phyloP scores from a whole-genome alignment of 2,113 vertebrate genomes.

The Circaetus cinerascens region DNA sequence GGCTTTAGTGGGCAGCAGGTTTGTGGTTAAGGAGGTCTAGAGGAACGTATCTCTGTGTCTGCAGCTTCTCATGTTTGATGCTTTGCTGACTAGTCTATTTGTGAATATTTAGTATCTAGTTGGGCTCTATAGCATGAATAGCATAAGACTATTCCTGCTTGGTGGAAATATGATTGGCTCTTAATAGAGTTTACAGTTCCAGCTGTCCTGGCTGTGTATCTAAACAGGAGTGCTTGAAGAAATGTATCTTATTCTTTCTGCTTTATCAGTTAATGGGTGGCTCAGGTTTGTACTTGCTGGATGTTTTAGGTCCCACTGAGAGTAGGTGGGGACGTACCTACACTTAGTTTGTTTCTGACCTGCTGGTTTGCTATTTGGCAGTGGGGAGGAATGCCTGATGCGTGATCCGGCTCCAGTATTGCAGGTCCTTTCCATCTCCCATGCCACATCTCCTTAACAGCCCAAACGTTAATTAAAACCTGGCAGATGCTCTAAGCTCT shows the following conservation, averaged over 20 bases:
- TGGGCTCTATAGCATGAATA: not conserved
- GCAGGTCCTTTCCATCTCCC: not conserved
- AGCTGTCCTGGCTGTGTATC: not conserved
- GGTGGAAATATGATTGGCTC: not conserved
- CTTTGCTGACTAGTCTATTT: not conserved
- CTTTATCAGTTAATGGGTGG: not conserved
- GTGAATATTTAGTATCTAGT: not conserved
- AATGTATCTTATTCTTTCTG: not conserved
- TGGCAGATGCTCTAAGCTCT: not conserved
- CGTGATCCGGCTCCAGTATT: accelerated
- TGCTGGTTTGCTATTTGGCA: not conserved
- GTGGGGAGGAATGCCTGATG: not conserved
- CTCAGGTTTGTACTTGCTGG: not conserved
- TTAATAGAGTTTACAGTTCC: not conserved
- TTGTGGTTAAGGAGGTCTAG: not conserved
- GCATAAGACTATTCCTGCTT: not conserved
- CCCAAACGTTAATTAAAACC: not conserved
- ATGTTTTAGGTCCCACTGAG: not conserved
- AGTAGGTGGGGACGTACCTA: not conserved
- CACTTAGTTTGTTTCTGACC: not conserved
- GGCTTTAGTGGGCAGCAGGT: not conserved
- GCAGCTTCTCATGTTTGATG: not conserved
- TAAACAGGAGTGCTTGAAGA: not conserved
- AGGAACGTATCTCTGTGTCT: not conserved
- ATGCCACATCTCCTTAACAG: not conserved